Evolutionary conservation across 2,113 vertebrate genomes (phyloP).

Genomic region (Ellobius talpinus): DNA sequence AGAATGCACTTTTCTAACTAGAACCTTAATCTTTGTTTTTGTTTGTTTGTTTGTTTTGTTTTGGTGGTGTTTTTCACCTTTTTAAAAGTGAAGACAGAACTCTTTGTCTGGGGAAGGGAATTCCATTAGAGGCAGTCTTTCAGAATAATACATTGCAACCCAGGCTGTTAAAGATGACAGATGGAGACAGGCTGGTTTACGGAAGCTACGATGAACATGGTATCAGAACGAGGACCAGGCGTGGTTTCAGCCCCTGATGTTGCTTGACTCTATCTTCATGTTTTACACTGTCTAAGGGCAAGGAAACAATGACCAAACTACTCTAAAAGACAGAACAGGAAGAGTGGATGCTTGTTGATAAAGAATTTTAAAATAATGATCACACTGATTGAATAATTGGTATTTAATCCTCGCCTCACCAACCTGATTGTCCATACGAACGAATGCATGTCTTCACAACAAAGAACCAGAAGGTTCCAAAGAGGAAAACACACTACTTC

Average conservation of each 20-base stretch:
- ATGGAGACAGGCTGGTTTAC: not conserved
- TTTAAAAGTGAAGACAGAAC: not conserved
- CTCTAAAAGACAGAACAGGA: not conserved
- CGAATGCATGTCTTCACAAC: not conserved
- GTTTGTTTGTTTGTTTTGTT: not conserved
- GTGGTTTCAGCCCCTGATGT: not conserved
- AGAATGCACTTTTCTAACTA: not conserved
- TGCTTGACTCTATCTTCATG: fast-evolving
- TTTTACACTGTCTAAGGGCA: not conserved
- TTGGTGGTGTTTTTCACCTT: not conserved
- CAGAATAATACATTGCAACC: not conserved
- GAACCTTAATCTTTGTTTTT: not conserved
- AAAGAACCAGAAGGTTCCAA: not conserved
- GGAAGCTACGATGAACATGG: not conserved
- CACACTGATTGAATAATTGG: not conserved
- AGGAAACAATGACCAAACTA: not conserved
- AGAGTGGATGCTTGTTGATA: not conserved
- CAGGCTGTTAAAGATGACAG: not conserved
- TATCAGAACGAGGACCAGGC: not conserved
- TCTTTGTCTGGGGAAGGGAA: not conserved
- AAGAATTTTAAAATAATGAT: not conserved
- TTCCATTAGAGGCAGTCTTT: not conserved
- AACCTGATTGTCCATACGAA: not conserved
- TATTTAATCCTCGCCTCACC: not conserved
- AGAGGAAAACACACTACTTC: not conserved